Base-by-base conservation (phyloP, 2,888 invertebrate genomes). In the Chesias legatella region DNA sequence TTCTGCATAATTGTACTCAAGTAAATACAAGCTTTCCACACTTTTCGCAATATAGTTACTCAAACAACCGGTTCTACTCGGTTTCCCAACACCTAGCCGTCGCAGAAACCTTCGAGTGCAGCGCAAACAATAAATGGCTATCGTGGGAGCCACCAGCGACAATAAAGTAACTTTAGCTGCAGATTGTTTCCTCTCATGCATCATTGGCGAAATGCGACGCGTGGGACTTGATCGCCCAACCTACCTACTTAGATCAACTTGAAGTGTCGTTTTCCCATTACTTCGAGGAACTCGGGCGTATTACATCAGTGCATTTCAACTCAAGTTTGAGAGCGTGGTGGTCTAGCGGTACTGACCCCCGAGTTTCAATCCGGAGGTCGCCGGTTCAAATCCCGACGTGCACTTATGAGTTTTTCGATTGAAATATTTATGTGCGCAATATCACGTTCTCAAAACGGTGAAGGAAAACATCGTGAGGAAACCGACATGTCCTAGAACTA, bases 11-110 rank as follows among this genome's bases (percentile, higher is more conserved):
- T 60, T 56, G 38, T 60, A 60, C 60, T 53, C 63, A 59, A 60
- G 64, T 60, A 63, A 63, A 66, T 58, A 58, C 58, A 55, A 76
- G 67, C 79, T 83, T 84, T 82, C 78, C 78, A 75, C 64, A 68
- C 64, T 81, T 82, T 82, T 84, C 81, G 85, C 74, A 83, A 83
- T 75, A 77, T 73, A 73, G 76, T 80, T 81, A 80, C 80, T 78
- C 73, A 81, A 82, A 77, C 67, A 72, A 78, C 73, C 80, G 76
- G 78, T 78, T 81, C 67, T 76, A 74, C 75, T 71, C 64, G 60
- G 59, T 85, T 84, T 79, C 83, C 62, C 75, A 83, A 84, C 73
- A 73, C 55, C 73, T 69, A 72, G 73, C 58, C 72, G 73, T 84
- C 83, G 85, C 84, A 81, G 80, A 82, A 81, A 80, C 79, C 77